These are phyloP conservation scores for Sturnira hondurensis DNA, from an alignment of 2,113 vertebrate species.

Conservation along the genomic window DNA sequence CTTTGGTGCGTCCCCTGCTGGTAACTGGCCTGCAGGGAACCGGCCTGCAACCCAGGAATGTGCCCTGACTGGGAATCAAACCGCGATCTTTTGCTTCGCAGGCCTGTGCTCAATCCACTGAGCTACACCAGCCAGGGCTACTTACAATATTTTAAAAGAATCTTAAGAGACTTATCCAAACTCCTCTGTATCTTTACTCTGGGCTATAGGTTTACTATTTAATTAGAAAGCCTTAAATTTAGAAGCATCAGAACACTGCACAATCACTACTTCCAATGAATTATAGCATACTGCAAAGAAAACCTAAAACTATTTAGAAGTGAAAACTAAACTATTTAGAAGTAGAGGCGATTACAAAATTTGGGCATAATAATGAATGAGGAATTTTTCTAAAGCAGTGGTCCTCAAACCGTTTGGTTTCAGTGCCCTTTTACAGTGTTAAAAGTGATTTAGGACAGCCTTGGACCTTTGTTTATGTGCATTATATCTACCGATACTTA, in stretches of 20 bases:
- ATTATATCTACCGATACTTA: background rate
- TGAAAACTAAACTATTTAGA: background rate
- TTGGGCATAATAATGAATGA: background rate
- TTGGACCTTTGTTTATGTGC: background rate
- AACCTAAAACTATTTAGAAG: too few species aligned
- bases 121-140: background rate
- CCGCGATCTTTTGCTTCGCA: too few species aligned
- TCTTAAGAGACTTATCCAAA: conserved; percentile 34
- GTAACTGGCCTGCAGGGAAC: too few species aligned
- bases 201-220: conserved; percentile 65
- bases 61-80: too few species aligned
- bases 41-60: too few species aligned
- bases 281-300: conserved; percentile 8
- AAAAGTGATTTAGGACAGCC: background rate
- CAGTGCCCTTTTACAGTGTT: background rate
- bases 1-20: too few species aligned
- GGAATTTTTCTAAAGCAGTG: background rate
- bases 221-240: conserved; percentile 57
- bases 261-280: conserved; percentile 39
- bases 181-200: conserved; percentile 32
- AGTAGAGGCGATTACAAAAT: background rate
- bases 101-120: too few species aligned
- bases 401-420: conserved; percentile 11
- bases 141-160: conserved; percentile 55
- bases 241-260: conserved; percentile 41